phyloP scores from a whole-genome alignment of 2,113 vertebrate genomes.

The cattle (Bos taurus) region DNA sequence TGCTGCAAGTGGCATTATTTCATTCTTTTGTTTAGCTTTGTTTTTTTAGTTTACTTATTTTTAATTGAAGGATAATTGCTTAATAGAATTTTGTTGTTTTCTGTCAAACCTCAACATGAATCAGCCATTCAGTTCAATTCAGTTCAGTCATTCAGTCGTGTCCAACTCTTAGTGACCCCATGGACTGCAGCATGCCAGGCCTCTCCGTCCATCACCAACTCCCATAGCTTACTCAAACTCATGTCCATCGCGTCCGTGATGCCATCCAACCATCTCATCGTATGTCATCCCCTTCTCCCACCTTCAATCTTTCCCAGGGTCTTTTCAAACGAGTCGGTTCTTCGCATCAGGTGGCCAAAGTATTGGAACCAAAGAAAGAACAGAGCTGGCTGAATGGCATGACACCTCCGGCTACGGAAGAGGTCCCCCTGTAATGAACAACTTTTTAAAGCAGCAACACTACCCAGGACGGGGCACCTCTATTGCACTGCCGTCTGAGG shows the following conservation, averaged over 20 bases:
- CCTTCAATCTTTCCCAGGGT: background rate
- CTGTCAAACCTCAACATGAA: background rate
- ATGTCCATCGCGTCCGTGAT: background rate
- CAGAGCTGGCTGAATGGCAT: background rate
- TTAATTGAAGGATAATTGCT: background rate
- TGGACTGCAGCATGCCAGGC: background rate
- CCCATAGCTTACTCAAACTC: background rate
- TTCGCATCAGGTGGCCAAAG: background rate
- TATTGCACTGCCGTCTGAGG: accelerated
- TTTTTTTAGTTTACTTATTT: background rate
- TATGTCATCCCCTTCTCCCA: background rate
- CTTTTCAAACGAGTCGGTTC: background rate
- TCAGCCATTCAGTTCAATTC: background rate
- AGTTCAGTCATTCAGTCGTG: background rate
- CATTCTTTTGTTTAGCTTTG: background rate
- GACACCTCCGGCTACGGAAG: background rate
- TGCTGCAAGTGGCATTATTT: background rate
- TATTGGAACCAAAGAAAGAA: background rate
- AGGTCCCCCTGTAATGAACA: background rate
- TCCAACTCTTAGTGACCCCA: background rate
- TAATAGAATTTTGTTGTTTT: background rate
- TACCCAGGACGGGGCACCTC: accelerated
- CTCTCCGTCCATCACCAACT: background rate
- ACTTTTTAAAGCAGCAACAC: background rate
- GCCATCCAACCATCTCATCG: background rate